Evolutionary conservation across 2,888 invertebrate genomes (phyloP), one percentile per base, ranked within the genome.

Genomic region (Silvanus unidentatus): DNA sequence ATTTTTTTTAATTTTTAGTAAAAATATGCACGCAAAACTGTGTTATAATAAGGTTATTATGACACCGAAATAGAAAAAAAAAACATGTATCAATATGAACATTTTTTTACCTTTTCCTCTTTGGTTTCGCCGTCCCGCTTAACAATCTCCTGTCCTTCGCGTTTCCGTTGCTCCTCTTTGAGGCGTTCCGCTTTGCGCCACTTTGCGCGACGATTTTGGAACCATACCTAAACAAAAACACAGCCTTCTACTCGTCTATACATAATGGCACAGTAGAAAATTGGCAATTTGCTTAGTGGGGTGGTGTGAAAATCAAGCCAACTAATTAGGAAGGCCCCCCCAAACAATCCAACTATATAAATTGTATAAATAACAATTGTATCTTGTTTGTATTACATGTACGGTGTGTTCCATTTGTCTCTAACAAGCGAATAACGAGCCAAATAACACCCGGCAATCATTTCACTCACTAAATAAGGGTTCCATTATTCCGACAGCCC

Each of bases 151-250:
- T 79, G 79, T 10, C 86, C 88, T 60, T 89, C 88, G 40, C 88
- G 75, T 66, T 88, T 91, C 48, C 90, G 76, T 69, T 92, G 90
- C 63, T 93, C 93, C 66, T 93, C 92, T 75, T 92, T 92, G 66
- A 93, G 79, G 27, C 93, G 78, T 70, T 93, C 92, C 37, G 90
- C 91, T 73, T 93, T 93, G 49, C 93, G 78, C 92, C 92, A 93
- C 72, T 93, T 93, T 32, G 93, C 93, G 46, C 93, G 77, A 35
- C 93, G 80, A 66, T 93, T 93, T 78, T 93, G 92, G 69, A 92
- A 92, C 92, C 92, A 93, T 27, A 92, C 92, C 92, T 92, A 72
- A 3, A 22, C 22, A n/a, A n/a, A n/a, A n/a, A n/a, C n/a, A n/a
- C n/a, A n/a, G n/a, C n/a, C n/a, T n/a, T n/a, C n/a, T n/a, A n/a